Conservation (phyloP, 2,113 vertebrate genomes). For the Brachyhypopomus occidentalis region DNA sequence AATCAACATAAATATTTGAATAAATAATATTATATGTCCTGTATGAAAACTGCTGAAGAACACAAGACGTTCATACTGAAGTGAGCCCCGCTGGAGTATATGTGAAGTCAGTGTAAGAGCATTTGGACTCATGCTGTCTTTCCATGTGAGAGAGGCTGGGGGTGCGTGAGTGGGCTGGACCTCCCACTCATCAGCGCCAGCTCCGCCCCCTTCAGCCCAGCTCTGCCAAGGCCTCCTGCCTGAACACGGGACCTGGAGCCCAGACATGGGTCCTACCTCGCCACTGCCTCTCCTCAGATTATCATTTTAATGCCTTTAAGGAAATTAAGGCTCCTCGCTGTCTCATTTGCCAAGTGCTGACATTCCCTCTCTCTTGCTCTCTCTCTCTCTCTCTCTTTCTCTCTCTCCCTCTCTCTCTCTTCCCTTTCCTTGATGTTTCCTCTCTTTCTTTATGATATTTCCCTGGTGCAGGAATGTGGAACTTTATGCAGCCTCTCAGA, state of each 20-base stretch:
- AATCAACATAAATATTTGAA: background rate
- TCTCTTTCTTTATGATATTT: constrained; percentile 40
- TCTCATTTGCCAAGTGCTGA: constrained; percentile 34
- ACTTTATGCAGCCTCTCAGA: constrained; percentile 26
- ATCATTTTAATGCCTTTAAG: background rate
- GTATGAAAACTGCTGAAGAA: background rate
- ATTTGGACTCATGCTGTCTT: constrained; percentile 18
- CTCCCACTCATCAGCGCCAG: constrained; percentile 4
- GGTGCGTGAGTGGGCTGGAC: background rate
- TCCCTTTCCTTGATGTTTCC: constrained; percentile 32
- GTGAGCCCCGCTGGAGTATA: background rate
- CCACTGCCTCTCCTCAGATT: background rate
- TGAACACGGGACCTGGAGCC: background rate
- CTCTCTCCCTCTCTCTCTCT: constrained; percentile 30
- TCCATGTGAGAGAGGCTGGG: constrained; percentile 2
- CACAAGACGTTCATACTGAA: background rate
- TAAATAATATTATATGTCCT: background rate
- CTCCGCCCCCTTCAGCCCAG: background rate
- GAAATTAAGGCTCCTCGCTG: constrained; percentile 16
- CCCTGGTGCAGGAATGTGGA: constrained; percentile 45
- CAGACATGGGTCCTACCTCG: background rate
- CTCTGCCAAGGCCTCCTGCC: background rate
- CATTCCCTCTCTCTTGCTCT: constrained; percentile 25
- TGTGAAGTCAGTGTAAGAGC: constrained; percentile 1
- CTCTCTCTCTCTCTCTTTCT: constrained; percentile 28